Base-by-base conservation (phyloP, 2,797 vertebrate species). In the Gymnoscopelus microlampas region DNA sequence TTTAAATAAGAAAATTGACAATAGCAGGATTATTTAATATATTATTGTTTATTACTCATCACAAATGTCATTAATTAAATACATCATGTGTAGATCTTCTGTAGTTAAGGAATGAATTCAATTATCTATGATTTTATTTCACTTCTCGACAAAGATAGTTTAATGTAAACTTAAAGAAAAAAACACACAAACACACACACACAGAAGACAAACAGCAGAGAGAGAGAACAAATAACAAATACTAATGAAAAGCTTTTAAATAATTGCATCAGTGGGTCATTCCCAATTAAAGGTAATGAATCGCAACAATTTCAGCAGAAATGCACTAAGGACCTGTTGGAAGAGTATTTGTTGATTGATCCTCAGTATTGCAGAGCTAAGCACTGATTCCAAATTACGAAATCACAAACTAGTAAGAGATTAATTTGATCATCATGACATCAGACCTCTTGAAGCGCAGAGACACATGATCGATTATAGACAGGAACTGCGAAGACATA, bases 31-130 rank as follows among this genome's bases (percentile, higher is more conserved):
- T 69, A 77, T 86, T 92, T 92, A 93, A 94, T 94, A 94, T 94
- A 95, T 95, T 94, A 95, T 76, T 70, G 89, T 94, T 94, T 95
- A 94, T 92, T 93, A 92, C 87, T 93, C 78, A 72, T 90, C 91
- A 95, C 92, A 92, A 92, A 87, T 90, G 89, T 91, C 86, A 90
- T 90, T 86, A 91, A 90, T 93, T 93, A 93, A 94, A 94, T 92
- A 95, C 89, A 93, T 86, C 83, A 90, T 87, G 85, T 92, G 88
- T 88, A 84, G 83, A 91, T 92, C 90, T 79, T 78, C 79, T 82
- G 87, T 60, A 70, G 74, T 80, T 77, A 90, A 88, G 91, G 91
- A 94, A 93, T 93, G 88, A 89, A 85, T 82, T 92, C 73, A 88
- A 87, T 92, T 87, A 92, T 83, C 87, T 88, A 90, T 82, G 80